Percentiles rank a stretch among this genome's conserved stretches.
phyloP scores from a whole-genome alignment of 2,888 invertebrate species.

The Ormyrus thymus region DNA sequence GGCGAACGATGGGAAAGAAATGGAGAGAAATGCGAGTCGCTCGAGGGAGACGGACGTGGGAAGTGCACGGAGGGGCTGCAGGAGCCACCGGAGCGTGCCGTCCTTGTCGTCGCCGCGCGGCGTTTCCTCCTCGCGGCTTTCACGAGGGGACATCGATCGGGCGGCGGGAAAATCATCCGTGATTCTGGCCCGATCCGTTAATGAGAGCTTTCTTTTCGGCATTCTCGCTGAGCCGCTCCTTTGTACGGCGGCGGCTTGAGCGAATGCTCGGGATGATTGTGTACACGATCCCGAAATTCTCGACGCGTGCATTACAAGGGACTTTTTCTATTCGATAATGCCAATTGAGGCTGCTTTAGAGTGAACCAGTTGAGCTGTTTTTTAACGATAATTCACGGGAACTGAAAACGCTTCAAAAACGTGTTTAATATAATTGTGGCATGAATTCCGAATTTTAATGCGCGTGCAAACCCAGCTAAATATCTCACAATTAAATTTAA shows the following conservation, averaged over 20 bases:
- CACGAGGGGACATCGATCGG: conserved; percentile 10
- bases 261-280: no score
- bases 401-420: no score
- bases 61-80: conserved; percentile 57
- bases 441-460: conserved; percentile 6
- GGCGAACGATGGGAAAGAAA: conserved; percentile 54
- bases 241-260: no score
- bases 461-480: conserved; percentile 10
- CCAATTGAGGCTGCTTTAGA: no score
- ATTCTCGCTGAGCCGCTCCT: no score
- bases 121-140: conserved; percentile 19
- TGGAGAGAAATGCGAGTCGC: conserved; percentile 61
- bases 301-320: no score
- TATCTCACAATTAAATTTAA: conserved; percentile 50
- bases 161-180: conserved; percentile 3
- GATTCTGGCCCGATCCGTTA: conserved; percentile 34
- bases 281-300: no score
- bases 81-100: conserved; percentile 53
- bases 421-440: conserved; percentile 2
- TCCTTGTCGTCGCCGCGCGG: background rate
- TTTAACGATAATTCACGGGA: no score
- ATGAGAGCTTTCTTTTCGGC: conserved; percentile 16
- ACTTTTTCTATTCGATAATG: no score
- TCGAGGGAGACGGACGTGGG: conserved; percentile 65
- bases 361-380: no score